Base-by-base conservation (phyloP, 2,888 invertebrate genomes). In the Eilema depressum region DNA sequence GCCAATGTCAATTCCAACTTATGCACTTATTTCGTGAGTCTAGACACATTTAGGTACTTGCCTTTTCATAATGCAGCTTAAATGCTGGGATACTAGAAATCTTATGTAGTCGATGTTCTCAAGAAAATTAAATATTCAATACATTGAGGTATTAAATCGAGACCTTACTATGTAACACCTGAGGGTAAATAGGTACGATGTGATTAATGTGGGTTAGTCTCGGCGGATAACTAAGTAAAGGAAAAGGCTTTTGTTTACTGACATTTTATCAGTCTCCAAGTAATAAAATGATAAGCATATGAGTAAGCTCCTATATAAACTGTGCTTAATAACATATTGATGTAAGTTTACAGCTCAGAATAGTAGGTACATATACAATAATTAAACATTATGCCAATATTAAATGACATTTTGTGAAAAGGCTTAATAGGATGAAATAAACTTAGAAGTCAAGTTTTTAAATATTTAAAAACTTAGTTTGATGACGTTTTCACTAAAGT, bases 1-100 rank as follows among this genome's bases (percentile, higher is more conserved):
- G 85, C 82, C 77, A 81, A 83, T 86, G 89, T 89, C 91, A 88
- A 91, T 89, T 88, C 80, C 84, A 87, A 87, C 82, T 85, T 80
- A 85, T 84, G 83, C 73, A 77, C 83, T 87, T 88, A n/a, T 88
- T 89, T 87, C 85, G 79, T 69, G 59, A 80, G 89, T 89, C 90
- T 90, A 90, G 90, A 90, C 89, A 74, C 86, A 86, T 88, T 86
- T 85, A n/a, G n/a, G n/a, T n/a, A 87, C 78, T 71, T 70, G 71
- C 8, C 66, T 62, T 70, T 72, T 76, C 61, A 70, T 68, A 60
- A 47, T 60, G 63, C 71, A 64, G 53, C 47, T 64, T n/a, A 56
- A 78, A 77, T 79, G 60, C 62, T 69, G 59, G 56, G 63, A 72
- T 74, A 37, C 47, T 30, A 63, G 28, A 53, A 64, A 41, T 30